A percentile compares a stretch with the other conserved stretches of the same genome.
Evolutionary conservation across 2,888 invertebrate genomes (phyloP).

Genomic region (Chrysopilus asiliformis): DNA sequence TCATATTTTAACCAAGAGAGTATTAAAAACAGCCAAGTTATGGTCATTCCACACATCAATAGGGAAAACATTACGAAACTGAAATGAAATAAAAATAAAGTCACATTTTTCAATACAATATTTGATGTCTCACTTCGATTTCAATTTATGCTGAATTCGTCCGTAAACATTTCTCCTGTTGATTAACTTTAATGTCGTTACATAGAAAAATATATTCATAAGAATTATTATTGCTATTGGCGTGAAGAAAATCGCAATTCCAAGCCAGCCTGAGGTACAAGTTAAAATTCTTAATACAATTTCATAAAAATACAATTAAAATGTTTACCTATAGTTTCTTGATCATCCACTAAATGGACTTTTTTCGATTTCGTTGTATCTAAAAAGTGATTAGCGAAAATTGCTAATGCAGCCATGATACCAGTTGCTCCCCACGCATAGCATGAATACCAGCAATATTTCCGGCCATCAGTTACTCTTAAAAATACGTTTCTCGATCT

Average conservation of each 20-base stretch:
- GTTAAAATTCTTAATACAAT: neutral
- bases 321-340: constrained; percentile 55
- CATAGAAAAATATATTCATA: constrained; percentile 65
- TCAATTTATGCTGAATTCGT: constrained; percentile 72
- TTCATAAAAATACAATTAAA: neutral
- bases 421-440: constrained; percentile 67
- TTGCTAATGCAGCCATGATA: constrained; percentile 56
- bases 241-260: constrained; percentile 69
- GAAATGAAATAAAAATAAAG: constrained; percentile 29
- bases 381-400: constrained; percentile 69
- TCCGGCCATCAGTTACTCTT: constrained; percentile 69
- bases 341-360: constrained; percentile 43
- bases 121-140: constrained; percentile 62
- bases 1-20: constrained; percentile 63
- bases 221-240: constrained; percentile 68
- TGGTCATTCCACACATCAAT: constrained; percentile 58
- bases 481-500: constrained; percentile 74
- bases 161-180: constrained; percentile 73
- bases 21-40: constrained; percentile 63
- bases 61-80: constrained; percentile 70
- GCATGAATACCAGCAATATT: constrained; percentile 74
- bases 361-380: constrained; percentile 48
- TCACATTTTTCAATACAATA: too few species aligned
- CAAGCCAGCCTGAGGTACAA: constrained; percentile 50
- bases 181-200: constrained; percentile 64